Base-by-base conservation (phyloP, 2,113 vertebrate genomes). In the Telmatochromis sp. region DNA sequence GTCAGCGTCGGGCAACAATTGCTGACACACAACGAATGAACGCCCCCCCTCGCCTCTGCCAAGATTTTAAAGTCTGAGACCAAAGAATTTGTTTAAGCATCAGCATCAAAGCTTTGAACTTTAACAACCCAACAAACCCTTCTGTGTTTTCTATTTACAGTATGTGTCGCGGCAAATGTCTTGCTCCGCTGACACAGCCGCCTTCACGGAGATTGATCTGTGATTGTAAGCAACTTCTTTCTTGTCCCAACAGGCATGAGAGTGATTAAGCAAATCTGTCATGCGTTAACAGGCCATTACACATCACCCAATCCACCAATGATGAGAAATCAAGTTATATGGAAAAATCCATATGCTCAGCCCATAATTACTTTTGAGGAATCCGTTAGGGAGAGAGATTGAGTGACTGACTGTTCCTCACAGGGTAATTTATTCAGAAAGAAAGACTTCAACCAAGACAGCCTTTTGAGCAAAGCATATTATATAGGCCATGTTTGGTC, bases 361-460 rank as follows among this genome's bases (percentile, higher is more conserved):
- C 82, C 88, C 73, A 91, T 95, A 95, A 96, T 93, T 95, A 95
- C 94, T 91, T 93, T 84, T 83, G 80, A 93, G 89, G 58, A 92
- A 93, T 92, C 90, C 57, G 23, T 60, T 51, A 51, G 83, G 86
- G 87, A 86, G 73, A n/a, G 45, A 58, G 84, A 86, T 11, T 90
- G 89, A 92, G 71, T 91, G 89, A 94, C 86, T 92, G 90, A 90
- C 83, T 92, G 82, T 23, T 87, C 35, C 40, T 81, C 33, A 28
- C 31, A 17, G 9, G 54, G n/a, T 81, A 26, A 88, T 91, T 79
- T 68, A 81, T 92, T 93, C 57, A 47, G 54, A 60, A 68, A 58
- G 87, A 81, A 91, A 84, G 83, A 54, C 65, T 55, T 63, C 31
- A 81, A 82, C 47, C 84, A 6, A 57, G 78, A 65, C 31, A 57